A percentile compares a stretch with the other conserved stretches of the same genome.
These are phyloP conservation scores for Forficula auricularia DNA, from an alignment of 1,140 invertebrate species.

Conservation along the genomic window DNA sequence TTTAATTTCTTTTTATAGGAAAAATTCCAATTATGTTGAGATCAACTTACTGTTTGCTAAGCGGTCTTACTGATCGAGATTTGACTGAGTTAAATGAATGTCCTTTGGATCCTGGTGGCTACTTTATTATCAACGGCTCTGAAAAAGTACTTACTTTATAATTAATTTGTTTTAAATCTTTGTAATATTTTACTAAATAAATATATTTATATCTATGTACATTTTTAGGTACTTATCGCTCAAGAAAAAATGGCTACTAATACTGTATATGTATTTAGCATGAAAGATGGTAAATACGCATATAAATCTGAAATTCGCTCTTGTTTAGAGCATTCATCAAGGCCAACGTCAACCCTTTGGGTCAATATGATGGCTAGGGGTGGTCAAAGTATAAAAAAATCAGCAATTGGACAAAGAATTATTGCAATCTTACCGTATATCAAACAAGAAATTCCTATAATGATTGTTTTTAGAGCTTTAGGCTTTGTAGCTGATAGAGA, in stretches of 20 bases:
- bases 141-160: constrained; percentile 52
- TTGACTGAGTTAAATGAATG: constrained; percentile 97
- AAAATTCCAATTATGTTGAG: constrained; percentile 99
- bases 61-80: constrained; percentile 89
- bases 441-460: constrained; percentile 97
- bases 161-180: background rate
- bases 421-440: constrained; percentile 96
- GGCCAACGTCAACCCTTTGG: constrained; percentile 93
- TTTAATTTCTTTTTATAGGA: constrained; percentile 19
- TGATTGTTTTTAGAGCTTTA: constrained; percentile 92
- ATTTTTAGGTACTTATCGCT: constrained; percentile 63
- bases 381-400: constrained; percentile 87
- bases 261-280: constrained; percentile 96
- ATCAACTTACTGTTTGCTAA: constrained; percentile 89
- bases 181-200: background rate
- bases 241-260: constrained; percentile 99
- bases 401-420: constrained; percentile 93
- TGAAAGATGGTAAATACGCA: constrained; percentile 96
- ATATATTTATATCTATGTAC: too few species aligned
- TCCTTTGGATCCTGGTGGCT: constrained; percentile 92
- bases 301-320: constrained; percentile 95
- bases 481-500: constrained; percentile 98
- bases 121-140: constrained; percentile 91
- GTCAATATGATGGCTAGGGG: constrained; percentile 98
- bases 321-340: constrained; percentile 78